phyloP scores from a whole-genome alignment of 2,113 vertebrate genomes.

The Heterochromis multidens region DNA sequence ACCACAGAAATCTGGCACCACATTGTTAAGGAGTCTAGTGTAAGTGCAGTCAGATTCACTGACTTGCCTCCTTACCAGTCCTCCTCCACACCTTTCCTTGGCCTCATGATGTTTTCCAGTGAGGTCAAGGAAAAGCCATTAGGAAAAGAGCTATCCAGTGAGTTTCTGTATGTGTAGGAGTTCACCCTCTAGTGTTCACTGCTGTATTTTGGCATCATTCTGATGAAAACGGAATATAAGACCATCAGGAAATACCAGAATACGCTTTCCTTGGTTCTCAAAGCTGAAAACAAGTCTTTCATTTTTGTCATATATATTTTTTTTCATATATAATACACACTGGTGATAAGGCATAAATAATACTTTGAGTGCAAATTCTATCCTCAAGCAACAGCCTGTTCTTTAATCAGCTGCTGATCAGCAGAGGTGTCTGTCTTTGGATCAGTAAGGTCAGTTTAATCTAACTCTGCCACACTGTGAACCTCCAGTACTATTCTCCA shows the following conservation, averaged over 20 bases:
- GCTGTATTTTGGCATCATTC: background rate
- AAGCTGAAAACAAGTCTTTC: constrained; percentile 22
- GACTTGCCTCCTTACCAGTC: background rate
- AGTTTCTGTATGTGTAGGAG: background rate
- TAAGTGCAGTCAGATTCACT: fast-evolving
- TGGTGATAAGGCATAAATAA: constrained; percentile 28
- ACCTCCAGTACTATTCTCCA: constrained; percentile 7
- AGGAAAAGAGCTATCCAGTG: background rate
- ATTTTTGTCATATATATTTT: background rate
- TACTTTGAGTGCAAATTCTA: constrained; percentile 15
- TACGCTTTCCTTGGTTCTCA: background rate
- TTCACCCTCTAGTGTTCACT: constrained; percentile 42
- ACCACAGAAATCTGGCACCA: background rate
- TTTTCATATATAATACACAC: background rate
- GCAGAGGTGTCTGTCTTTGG: background rate
- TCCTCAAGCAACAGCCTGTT: background rate
- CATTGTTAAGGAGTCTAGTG: background rate
- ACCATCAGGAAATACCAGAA: background rate
- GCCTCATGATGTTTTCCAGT: background rate
- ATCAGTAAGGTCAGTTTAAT: background rate
- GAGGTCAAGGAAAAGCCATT: fast-evolving
- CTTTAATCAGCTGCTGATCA: background rate
- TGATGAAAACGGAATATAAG: background rate
- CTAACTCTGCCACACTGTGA: background rate
- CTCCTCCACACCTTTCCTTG: background rate